A percentile compares a stretch with the other conserved stretches of the same genome.
Evolutionary conservation across 1,140 invertebrate genomes (phyloP).

Genomic region (Hormaphis cornu): DNA sequence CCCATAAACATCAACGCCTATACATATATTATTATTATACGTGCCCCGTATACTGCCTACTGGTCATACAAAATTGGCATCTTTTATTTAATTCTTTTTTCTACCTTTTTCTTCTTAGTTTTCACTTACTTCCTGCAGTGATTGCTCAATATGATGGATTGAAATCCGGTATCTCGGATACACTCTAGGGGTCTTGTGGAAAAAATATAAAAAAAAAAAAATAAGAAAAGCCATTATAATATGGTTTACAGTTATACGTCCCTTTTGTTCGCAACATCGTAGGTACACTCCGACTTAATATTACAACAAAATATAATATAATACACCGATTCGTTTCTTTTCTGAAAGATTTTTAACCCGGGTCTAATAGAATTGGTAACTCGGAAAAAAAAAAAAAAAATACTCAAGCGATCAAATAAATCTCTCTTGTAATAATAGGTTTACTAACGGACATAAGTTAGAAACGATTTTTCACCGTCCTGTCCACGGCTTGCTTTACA

Average conservation of each 20-base stretch:
- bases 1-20: constrained; percentile 13
- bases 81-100: constrained; percentile 1
- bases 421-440: too few relatives aligned
- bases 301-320: constrained; percentile 13
- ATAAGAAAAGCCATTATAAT: neutral
- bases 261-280: constrained; percentile 19
- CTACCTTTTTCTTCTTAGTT: neutral
- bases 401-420: neutral
- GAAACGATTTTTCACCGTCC: too few relatives aligned
- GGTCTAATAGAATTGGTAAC: neutral
- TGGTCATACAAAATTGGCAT: constrained; percentile 1
- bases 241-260: constrained; percentile 14
- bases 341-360: constrained; percentile 3
- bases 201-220: neutral
- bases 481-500: too few relatives aligned
- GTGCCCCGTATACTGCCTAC: too few relatives aligned
- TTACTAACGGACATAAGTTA: too few relatives aligned
- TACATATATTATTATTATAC: too few relatives aligned
- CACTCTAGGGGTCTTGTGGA: neutral
- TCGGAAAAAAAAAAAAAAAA: neutral
- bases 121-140: constrained; percentile 29
- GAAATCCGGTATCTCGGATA: neutral
- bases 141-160: neutral
- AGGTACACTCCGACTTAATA: neutral
- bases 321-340: neutral